Evolutionary conservation across 2,888 invertebrate genomes (phyloP).

Genomic region (Eupithecia inturbata): DNA sequence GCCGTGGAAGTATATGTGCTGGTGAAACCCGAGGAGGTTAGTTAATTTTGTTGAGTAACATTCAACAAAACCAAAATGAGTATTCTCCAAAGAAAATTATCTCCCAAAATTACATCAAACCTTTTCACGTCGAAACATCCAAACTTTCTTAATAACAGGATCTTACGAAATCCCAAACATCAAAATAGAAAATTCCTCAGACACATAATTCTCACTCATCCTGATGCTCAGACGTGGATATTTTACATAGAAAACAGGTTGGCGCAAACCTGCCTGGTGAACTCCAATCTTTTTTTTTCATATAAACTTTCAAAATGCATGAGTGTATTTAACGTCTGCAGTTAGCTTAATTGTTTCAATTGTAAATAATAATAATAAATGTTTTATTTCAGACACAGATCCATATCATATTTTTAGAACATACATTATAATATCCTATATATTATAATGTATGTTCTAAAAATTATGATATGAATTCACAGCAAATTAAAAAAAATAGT

Average conservation of each 20-base stretch:
- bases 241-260: slow-evolving; percentile 35
- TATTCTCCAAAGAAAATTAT: slow-evolving; percentile 18
- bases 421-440: no score
- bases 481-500: no score
- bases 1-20: neutral
- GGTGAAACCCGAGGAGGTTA: neutral
- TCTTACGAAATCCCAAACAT: slow-evolving; percentile 36
- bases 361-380: no score
- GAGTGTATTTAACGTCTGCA: no score
- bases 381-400: no score
- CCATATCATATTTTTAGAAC: no score
- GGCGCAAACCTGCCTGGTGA: no score
- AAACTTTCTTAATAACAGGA: slow-evolving; percentile 41
- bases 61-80: slow-evolving; percentile 4
- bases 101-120: slow-evolving; percentile 25
- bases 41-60: neutral
- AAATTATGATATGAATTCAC: no score
- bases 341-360: no score
- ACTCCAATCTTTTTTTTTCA: no score
- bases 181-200: slow-evolving; percentile 42
- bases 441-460: no score
- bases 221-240: slow-evolving; percentile 54
- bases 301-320: no score
- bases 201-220: slow-evolving; percentile 71
- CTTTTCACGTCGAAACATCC: slow-evolving; percentile 27